Evolutionary conservation across 2,113 vertebrate species (phyloP), one percentile per base, ranked within the genome.

Genomic region (Balaenoptera acutorostrata): DNA sequence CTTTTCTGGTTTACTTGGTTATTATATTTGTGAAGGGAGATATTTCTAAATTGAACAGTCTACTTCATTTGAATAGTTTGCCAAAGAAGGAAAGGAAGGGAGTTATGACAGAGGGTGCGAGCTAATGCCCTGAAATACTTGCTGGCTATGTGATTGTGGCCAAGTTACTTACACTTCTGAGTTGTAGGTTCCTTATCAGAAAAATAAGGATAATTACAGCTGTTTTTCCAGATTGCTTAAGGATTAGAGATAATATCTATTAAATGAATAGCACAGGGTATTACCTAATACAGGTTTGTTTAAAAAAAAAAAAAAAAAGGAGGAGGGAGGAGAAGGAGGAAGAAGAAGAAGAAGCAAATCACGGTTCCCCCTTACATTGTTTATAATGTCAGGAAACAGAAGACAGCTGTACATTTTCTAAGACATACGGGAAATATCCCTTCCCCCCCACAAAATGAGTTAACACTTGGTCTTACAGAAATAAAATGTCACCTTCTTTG

Each of bases 401-500:
- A 93, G 59, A 36, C 5, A 80, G 4, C 14, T 18, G 25, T 69
- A 9, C 23, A 52, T 63, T 82, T 85, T 78, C n/a, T 80, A 84
- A 95, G 27, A 52, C 69, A 20, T 68, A 15, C 1, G 31, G 25
- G n/a, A 57, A 97, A 81, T 72, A 55, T 75, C 15, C 23, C 52
- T 82, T 31, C 3, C n/a, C n/a, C 27, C 33, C 33, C 8, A 68
- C 13, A 86, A 87, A 77, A 46, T 44, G 12, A 57, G 21, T 75
- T 90, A 90, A 81, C 93, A 61, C 41, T 75, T 52, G 10, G 69
- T 84, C 8, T 77, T 85, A 88, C 15, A 85, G 36, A 90, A 98
- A 88, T 25, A 85, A 80, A 93, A 80, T 69, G 18, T 55, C 11
- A 94, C 9, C 29, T 87, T 4, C 27, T 31, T 81, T 89, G 29